Evolutionary conservation across 2,113 vertebrate genomes (phyloP), one percentile per base, ranked within the genome.

Genomic region (Stegastes partitus): DNA sequence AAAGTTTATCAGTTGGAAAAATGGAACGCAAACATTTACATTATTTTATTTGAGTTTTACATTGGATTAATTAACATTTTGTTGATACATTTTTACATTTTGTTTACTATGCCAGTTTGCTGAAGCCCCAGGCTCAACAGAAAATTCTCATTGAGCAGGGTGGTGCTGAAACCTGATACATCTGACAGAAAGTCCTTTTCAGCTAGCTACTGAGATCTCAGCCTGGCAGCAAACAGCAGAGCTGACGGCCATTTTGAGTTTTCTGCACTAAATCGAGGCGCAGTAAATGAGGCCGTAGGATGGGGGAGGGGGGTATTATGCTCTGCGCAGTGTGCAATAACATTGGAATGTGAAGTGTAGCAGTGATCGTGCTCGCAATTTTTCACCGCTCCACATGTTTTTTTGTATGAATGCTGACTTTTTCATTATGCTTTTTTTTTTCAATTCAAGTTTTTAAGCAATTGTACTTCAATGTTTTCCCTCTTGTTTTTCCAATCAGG

Each of bases 201-300:
- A 85, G 87, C 87, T 91, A 93, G 91, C 87, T 87, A 81, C 66
- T 50, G 68, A 76, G 81, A 78, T 68, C 65, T 78, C 57, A 73
- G 63, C 45, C 81, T 90, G 78, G 45, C 76, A 88, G 68, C 45
- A 77, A 77, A 68, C 64, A 82, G 85, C 88, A 91, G 76, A 87
- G 83, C 87, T 66, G 77, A 50, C 81, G 74, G 90, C 92, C 93
- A 94, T 94, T 92, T 94, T 94, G 86, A 77, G 88, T 81, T 83
- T n/a, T 77, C 83, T 86, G 85, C 74, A 85, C 69, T 77, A 85
- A 85, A 85, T 88, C 78, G 75, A 82, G 87, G 73, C 76, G 69
- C 84, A 83, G 78, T 71, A 68, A 86, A 85, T 76, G 89, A 91
- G 87, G 79, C 58, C 34, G 68, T 23, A 63, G 49, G 64, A 59